Percentiles rank a stretch among this genome's conserved stretches.
Conservation (phyloP, 2,888 invertebrate genomes). For the Pollenia labialis region DNA sequence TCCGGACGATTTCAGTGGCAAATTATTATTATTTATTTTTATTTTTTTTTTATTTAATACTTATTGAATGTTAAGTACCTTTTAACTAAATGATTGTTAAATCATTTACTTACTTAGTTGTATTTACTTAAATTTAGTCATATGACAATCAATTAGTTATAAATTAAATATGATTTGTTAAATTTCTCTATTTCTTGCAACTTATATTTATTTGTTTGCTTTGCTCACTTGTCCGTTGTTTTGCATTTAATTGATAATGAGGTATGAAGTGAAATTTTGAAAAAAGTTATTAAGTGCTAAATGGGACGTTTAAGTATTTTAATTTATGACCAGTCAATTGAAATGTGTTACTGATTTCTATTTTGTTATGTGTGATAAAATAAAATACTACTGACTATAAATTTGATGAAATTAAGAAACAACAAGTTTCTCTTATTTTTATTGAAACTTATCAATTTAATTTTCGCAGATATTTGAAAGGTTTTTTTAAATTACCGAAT, state of each 20-base stretch:
- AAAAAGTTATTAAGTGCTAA: conserved; percentile 55
- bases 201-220: conserved; percentile 1
- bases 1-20: conserved; percentile 46
- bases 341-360: conserved; percentile 24
- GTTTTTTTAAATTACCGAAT: too few species aligned
- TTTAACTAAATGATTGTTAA: conserved; percentile 76
- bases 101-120: conserved; percentile 52
- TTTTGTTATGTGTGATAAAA: conserved; percentile 19
- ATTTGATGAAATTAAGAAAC: not conserved
- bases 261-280: conserved; percentile 27
- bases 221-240: not conserved
- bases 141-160: conserved; percentile 80
- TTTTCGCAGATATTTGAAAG: too few species aligned
- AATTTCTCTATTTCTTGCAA: conserved; percentile 4
- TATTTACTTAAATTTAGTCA: conserved; percentile 74
- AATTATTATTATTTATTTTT: conserved; percentile 24
- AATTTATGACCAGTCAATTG: conserved; percentile 42
- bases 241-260: conserved; percentile 46
- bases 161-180: conserved; percentile 58
- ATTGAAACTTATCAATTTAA: too few species aligned
- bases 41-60: conserved; percentile 1
- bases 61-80: conserved; percentile 49
- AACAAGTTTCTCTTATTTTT: too few species aligned
- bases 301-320: conserved; percentile 34
- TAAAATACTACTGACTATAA: conserved; percentile 1